Evolutionary conservation across 2,888 invertebrate genomes (phyloP), one percentile per base, ranked within the genome.

Genomic region (Zygaena filipendulae): DNA sequence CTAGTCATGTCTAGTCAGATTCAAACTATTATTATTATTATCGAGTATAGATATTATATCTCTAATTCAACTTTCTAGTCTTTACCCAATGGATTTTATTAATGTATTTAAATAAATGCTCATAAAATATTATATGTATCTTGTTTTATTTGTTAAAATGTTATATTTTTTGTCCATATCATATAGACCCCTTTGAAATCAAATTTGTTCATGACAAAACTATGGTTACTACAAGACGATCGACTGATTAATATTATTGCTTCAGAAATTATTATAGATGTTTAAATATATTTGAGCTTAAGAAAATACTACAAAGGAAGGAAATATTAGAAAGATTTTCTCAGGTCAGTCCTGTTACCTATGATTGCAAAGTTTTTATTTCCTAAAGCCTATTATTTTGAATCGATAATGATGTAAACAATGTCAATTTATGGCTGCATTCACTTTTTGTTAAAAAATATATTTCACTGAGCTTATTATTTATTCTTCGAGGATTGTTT

Each of bases 1-100:
- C 68, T 72, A 70, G 70, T 72, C 69, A 48, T 62, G 52, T 71
- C 75, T 77, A 77, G 77, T 77, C 64, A 54, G 38, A 50, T 51
- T 51, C 23, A 32, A 44, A 42, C 47, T 48, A 42, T 43, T 40
- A 43, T 52, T 57, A n/a, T n/a, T n/a, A n/a, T n/a, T n/a, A n/a
- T n/a, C n/a, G n/a, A n/a, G n/a, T n/a, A n/a, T n/a, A n/a, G n/a
- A n/a, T n/a, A n/a, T n/a, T n/a, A n/a, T n/a, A n/a, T n/a, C n/a
- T n/a, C n/a, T n/a, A n/a, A n/a, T n/a, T n/a, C n/a, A n/a, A n/a
- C n/a, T n/a, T n/a, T n/a, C n/a, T n/a, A n/a, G n/a, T n/a, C n/a
- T n/a, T n/a, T n/a, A n/a, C n/a, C n/a, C n/a, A n/a, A n/a, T n/a
- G n/a, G n/a, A n/a, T n/a, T n/a, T n/a, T n/a, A n/a, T n/a, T 55